Evolutionary conservation across 1,140 invertebrate species (phyloP).

Genomic region (Cylas formicarius): DNA sequence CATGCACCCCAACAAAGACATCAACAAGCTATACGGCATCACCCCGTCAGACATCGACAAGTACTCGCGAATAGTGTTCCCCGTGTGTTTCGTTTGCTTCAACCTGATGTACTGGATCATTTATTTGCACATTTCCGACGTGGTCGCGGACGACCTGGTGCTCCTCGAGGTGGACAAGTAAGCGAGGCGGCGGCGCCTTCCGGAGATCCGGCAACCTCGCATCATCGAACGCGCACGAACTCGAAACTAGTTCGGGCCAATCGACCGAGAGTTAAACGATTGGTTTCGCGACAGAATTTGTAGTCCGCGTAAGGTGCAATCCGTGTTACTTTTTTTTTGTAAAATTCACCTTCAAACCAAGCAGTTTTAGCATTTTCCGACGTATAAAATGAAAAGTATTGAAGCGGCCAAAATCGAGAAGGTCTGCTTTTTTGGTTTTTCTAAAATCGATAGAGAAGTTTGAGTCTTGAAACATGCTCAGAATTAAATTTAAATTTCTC

Average conservation of each 20-base stretch:
- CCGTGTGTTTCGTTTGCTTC: slow-evolving; percentile 94
- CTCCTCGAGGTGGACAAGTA: slow-evolving; percentile 76
- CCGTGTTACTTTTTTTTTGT: no score
- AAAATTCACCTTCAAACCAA: no score
- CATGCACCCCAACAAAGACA: slow-evolving; percentile 64
- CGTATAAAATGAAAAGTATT: no score
- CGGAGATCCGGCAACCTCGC: neutral
- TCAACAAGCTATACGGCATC: slow-evolving; percentile 82
- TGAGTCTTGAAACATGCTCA: no score
- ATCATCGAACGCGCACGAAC: neutral
- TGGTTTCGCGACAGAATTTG: neutral
- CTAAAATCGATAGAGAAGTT: no score
- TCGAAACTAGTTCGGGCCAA: neutral
- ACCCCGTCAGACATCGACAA: slow-evolving; percentile 95
- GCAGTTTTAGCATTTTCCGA: no score
- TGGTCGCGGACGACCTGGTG: slow-evolving; percentile 86
- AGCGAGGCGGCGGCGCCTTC: slow-evolving; percentile 11
- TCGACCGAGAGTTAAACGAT: neutral
- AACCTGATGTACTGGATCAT: slow-evolving; percentile 98
- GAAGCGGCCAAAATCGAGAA: no score
- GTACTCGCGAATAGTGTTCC: slow-evolving; percentile 91
- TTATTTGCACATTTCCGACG: slow-evolving; percentile 91
- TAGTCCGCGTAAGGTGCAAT: no score
- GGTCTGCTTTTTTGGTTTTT: no score
- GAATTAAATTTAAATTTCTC: no score